Percentiles rank a stretch among this genome's conserved stretches.
Evolutionary conservation across 2,113 vertebrate species (phyloP).

Genomic region (Eupsittula cactorum): DNA sequence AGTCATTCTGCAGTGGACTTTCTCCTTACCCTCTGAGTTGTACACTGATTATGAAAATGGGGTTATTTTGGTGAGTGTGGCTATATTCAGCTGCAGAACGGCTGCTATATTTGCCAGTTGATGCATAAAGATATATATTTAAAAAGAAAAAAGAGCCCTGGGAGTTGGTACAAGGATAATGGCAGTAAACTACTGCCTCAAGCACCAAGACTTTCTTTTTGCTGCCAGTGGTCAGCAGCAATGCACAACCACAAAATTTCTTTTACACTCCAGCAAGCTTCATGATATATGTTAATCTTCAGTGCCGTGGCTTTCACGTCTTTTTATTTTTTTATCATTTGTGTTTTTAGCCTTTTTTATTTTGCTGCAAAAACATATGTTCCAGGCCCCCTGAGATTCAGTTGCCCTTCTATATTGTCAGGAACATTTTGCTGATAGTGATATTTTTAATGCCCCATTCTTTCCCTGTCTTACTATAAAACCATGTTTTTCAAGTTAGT

Average conservation of each 20-base stretch:
- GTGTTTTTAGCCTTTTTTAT: not conserved
- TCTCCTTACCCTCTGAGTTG: not conserved
- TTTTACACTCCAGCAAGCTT: not conserved
- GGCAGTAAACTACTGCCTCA: not conserved
- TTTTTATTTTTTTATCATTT: not conserved
- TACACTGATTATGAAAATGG: not conserved
- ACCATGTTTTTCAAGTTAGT: not conserved
- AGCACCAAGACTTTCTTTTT: not conserved
- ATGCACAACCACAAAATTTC: not conserved
- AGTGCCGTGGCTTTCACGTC: not conserved
- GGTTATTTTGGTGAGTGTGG: not conserved
- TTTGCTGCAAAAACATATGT: not conserved
- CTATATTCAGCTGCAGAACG: not conserved
- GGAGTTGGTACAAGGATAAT: not conserved
- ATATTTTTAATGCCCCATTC: not conserved
- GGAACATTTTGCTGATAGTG: not conserved
- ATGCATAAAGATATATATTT: not conserved
- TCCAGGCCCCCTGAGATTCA: not conserved
- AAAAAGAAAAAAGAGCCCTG: not conserved
- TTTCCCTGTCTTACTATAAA: not conserved
- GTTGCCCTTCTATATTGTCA: accelerated
- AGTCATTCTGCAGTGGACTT: not conserved
- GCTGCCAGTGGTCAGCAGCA: not conserved
- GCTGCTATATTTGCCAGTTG: not conserved
- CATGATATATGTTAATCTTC: not conserved